phyloP scores from a whole-genome alignment of 2,797 vertebrate species.

The Bradypodion pumilum region DNA sequence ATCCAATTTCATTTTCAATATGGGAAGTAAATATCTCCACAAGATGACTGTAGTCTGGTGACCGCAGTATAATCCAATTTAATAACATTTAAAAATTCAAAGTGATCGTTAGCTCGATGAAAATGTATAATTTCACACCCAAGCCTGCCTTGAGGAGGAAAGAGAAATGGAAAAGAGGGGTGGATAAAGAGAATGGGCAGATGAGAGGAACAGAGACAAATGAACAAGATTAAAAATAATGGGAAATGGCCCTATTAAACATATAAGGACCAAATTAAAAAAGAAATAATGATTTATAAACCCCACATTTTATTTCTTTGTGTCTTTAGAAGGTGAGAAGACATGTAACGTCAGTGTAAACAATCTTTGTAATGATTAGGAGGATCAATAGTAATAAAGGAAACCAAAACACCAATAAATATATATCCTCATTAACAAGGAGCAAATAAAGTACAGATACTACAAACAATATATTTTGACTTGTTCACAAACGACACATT shows the following conservation, averaged over 20 bases:
- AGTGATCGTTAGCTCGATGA: conserved; percentile 68
- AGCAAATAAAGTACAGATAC: conserved; percentile 48
- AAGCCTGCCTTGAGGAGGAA: conserved; percentile 63
- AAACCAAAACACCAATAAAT: conserved; percentile 52
- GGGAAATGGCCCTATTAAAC: conserved; percentile 73
- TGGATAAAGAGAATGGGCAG: conserved; percentile 39
- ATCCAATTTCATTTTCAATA: conserved; percentile 70
- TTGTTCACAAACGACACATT: conserved; percentile 44
- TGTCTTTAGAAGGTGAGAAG: conserved; percentile 41
- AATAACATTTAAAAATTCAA: conserved; percentile 77
- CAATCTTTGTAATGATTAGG: conserved; percentile 56
- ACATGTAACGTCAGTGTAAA: conserved; percentile 42
- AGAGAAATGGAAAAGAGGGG: background rate
- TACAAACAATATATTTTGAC: conserved; percentile 40
- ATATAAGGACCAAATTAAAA: conserved; percentile 61
- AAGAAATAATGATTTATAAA: conserved; percentile 55
- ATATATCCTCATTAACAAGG: conserved; percentile 36
- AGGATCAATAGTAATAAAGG: conserved; percentile 54
- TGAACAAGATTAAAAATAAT: conserved; percentile 74
- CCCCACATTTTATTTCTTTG: background rate
- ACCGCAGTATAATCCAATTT: conserved; percentile 75
- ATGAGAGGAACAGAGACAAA: conserved; percentile 62
- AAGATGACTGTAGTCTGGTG: conserved; percentile 68
- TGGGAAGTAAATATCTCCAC: conserved; percentile 74
- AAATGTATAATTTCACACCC: conserved; percentile 74